Conservation (phyloP, 2,888 invertebrate species). For the Timema podura region DNA sequence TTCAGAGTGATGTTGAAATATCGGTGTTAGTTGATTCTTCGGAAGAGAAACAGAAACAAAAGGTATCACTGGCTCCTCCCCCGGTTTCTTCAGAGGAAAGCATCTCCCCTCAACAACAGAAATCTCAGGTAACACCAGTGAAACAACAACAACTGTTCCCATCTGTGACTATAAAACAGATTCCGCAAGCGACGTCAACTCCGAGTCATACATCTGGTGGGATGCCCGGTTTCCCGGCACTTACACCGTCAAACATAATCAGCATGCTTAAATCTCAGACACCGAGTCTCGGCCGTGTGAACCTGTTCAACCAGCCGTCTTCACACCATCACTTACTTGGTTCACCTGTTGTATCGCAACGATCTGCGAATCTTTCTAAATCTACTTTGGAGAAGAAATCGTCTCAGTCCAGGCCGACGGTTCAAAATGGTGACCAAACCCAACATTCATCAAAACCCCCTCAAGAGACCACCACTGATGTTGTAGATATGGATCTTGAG, state of each 20-base stretch:
- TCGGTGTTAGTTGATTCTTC: slow-evolving; percentile 13
- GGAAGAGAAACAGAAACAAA: slow-evolving; percentile 6
- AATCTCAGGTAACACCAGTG: slow-evolving; percentile 16
- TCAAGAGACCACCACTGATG: slow-evolving; percentile 47
- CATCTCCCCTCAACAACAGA: slow-evolving; percentile 21
- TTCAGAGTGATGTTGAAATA: slow-evolving; percentile 19
- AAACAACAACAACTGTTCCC: slow-evolving; percentile 18
- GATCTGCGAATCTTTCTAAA: not conserved
- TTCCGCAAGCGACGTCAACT: slow-evolving; percentile 32
- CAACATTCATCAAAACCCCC: slow-evolving; percentile 33
- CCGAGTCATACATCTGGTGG: slow-evolving; percentile 25
- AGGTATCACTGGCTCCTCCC: slow-evolving; percentile 8
- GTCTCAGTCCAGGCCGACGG: slow-evolving; percentile 8
- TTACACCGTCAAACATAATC: slow-evolving; percentile 27
- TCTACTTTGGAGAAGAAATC: slow-evolving; percentile 10
- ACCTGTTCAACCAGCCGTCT: slow-evolving; percentile 25
- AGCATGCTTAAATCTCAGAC: slow-evolving; percentile 22
- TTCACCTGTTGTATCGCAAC: slow-evolving; percentile 21
- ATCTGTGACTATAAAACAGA: slow-evolving; percentile 14
- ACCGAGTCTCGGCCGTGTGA: slow-evolving; percentile 17
- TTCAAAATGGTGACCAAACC: slow-evolving; percentile 31
- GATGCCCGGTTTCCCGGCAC: slow-evolving; percentile 33
- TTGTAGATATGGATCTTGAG: slow-evolving; percentile 63
- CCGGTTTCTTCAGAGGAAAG: not conserved
- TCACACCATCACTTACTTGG: slow-evolving; percentile 16